A percentile compares a stretch with the other conserved stretches of the same genome.
These are phyloP conservation scores for Brachionichthys hirsutus DNA, from an alignment of 2,113 vertebrate genomes.

Conservation along the genomic window DNA sequence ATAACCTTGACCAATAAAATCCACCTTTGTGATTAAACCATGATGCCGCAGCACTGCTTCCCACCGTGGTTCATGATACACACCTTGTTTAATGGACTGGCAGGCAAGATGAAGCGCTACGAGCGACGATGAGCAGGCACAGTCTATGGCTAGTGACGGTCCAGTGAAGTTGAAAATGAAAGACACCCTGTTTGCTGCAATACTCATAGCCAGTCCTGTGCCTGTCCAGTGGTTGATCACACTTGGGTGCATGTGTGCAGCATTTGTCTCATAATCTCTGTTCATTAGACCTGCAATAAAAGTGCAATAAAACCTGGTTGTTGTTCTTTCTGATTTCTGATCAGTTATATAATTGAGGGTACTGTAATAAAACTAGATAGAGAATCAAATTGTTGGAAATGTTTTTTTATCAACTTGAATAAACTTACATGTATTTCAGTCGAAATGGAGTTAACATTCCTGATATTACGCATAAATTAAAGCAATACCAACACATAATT, in stretches of 20 bases:
- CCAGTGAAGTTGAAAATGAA: slow-evolving; percentile 87
- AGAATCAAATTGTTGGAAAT: too few species aligned
- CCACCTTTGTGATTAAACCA: too few species aligned
- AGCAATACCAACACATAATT: background rate
- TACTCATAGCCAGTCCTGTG: slow-evolving; percentile 80
- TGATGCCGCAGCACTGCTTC: too few species aligned
- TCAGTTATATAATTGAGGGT: too few species aligned
- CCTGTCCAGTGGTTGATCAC: slow-evolving; percentile 80
- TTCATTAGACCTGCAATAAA: slow-evolving; percentile 83
- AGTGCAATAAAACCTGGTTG: background rate
- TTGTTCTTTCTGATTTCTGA: too few species aligned
- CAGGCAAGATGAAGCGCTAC: slow-evolving; percentile 83
- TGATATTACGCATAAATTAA: too few species aligned
- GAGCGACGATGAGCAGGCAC: slow-evolving; percentile 85
- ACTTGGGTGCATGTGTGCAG: slow-evolving; percentile 59
- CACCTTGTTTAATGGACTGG: slow-evolving; percentile 85
- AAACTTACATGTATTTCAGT: too few species aligned
- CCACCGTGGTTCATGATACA: too few species aligned
- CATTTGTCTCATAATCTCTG: slow-evolving; percentile 78
- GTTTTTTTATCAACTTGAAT: too few species aligned
- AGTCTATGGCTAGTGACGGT: slow-evolving; percentile 82
- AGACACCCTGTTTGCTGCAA: slow-evolving; percentile 85
- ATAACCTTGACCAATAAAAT: background rate
- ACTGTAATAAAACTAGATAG: too few species aligned
- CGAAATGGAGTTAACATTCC: too few species aligned